These are phyloP conservation scores for Myotis findleyi DNA, from an alignment of 2,797 vertebrate species.

Conservation along the genomic window DNA sequence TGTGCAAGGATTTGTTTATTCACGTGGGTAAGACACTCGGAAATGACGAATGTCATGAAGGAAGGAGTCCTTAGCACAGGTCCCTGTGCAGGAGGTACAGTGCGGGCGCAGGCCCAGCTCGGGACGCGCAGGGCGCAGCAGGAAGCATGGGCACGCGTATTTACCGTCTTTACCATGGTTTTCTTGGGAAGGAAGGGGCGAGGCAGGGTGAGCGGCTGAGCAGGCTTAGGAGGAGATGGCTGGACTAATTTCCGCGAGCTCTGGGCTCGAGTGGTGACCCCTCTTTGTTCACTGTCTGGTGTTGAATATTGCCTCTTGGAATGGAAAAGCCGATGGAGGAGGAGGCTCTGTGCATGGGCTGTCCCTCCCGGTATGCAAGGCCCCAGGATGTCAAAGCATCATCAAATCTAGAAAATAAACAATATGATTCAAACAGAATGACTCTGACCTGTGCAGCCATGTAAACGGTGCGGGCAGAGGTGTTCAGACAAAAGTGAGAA, in stretches of 20 bases:
- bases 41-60: neutral
- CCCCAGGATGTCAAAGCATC: neutral
- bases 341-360: neutral
- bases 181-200: neutral
- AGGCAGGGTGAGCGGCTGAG: neutral
- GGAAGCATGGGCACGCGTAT: rapidly evolving
- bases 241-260: neutral
- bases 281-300: neutral
- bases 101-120: rapidly evolving
- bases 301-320: neutral
- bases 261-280: neutral
- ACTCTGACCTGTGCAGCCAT: neutral
- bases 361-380: neutral
- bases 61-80: neutral
- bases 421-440: neutral
- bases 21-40: neutral
- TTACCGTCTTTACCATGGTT: neutral
- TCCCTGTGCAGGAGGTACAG: neutral
- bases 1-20: neutral
- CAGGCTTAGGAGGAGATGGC: neutral
- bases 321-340: neutral
- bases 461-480: neutral
- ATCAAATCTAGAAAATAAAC: neutral
- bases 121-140: too few species aligned
- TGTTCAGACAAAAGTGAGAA: neutral